Evolutionary conservation across 2,113 vertebrate genomes (phyloP).

Genomic region (Oryctolagus cuniculus): DNA sequence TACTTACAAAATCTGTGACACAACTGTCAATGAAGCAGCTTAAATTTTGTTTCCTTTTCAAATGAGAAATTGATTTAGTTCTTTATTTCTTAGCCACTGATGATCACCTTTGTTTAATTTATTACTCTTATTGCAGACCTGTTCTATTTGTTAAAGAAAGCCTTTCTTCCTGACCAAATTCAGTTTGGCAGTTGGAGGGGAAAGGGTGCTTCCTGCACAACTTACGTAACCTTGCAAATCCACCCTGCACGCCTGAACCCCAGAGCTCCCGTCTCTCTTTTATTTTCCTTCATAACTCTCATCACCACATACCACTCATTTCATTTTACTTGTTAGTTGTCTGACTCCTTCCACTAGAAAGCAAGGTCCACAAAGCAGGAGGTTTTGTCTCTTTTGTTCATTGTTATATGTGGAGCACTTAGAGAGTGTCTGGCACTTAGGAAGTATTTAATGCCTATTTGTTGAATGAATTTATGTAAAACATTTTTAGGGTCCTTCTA

Average conservation of each 20-base stretch:
- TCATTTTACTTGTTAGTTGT: neutral
- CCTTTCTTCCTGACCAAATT: neutral
- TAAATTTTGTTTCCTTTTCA: neutral
- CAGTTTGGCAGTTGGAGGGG: neutral
- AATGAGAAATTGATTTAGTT: neutral
- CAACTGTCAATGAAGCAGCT: neutral
- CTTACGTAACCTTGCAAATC: neutral
- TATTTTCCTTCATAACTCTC: neutral
- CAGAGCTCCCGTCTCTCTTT: neutral
- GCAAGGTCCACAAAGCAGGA: neutral
- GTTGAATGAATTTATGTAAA: slow-evolving; percentile 13
- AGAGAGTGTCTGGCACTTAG: neutral
- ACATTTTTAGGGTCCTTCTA: neutral
- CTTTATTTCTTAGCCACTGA: neutral
- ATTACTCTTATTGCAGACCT: neutral
- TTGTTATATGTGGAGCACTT: neutral
- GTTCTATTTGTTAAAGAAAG: neutral
- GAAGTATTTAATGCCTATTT: neutral
- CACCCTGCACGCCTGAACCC: neutral
- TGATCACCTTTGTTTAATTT: neutral
- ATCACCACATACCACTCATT: neutral
- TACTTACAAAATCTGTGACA: neutral
- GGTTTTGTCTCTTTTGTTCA: neutral
- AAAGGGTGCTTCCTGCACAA: neutral
- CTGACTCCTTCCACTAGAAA: neutral